Base-by-base conservation (phyloP, 2,888 invertebrate genomes). In the Peribatodes rhomboidaria region DNA sequence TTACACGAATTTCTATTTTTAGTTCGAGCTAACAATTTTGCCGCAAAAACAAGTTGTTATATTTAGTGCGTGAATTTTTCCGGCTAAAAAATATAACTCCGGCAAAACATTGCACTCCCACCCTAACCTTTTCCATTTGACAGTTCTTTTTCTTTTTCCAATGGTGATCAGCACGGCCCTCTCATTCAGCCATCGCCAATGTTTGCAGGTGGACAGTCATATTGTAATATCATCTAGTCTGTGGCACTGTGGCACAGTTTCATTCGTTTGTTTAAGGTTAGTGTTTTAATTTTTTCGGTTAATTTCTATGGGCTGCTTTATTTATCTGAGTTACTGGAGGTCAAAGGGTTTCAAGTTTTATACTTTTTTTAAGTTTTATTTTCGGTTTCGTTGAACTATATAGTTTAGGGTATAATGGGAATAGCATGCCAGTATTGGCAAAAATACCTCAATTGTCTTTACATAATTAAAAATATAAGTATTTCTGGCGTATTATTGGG, bases 61-160 rank as follows among this genome's bases (percentile, higher is more conserved):
- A 8, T 35, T 35, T 7, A 7, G 8, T 35, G 16, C 6, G 18
- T 3, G 18, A 14, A 22, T 9, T 44, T 44, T 13, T 22, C 22
- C 44, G 39, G 1, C 16, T 1, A 47, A 31, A 47, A 46, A 22
- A 42, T 42, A 42, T 22, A 1, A 10, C 44, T 35, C 53, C 57
- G 63, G 53, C 33, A 33, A 37, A 47, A 47, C 13, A 18, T 37
- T 6, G 0, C 16, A 27, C 3, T 33, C 11, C 50, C 14, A 9
- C 53, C 20, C 54, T 42, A 59, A 2, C 18, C 33, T 10, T 54
- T 33, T 59, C 54, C n/a, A 41, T 59, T 59, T 42, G 58, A 20
- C 54, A 64, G 63, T 16, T 64, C 18, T 59, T 46, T 57, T 63
- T 54, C 20, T 64, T 58, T 62, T 57, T 57, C 35, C 27, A 62